phyloP scores from a whole-genome alignment of 2,888 invertebrate genomes.

The Brachycybe producta region DNA sequence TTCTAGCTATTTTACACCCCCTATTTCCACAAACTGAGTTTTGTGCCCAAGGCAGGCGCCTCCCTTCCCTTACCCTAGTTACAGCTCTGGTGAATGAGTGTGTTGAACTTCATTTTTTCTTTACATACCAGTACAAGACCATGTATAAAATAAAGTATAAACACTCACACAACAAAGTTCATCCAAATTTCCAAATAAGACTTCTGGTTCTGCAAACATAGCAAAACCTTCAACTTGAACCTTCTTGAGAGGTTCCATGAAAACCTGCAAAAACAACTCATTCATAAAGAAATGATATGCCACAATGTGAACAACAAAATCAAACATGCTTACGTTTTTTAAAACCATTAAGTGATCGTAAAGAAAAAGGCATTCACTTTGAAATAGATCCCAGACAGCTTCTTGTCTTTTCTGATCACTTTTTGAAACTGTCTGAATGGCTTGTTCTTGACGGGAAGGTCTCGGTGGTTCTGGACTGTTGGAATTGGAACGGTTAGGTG shows the following conservation, averaged over 20 bases:
- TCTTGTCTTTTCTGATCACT: conserved; percentile 37
- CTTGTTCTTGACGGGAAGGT: conserved; percentile 22
- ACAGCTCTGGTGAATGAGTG: too few species aligned
- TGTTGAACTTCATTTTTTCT: too few species aligned
- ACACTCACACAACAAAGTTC: conserved; percentile 45
- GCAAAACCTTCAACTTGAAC: conserved; percentile 49
- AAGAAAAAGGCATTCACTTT: conserved; percentile 46
- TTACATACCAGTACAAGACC: too few species aligned
- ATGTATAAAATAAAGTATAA: too few species aligned
- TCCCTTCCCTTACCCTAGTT: too few species aligned
- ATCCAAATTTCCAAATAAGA: conserved; percentile 48
- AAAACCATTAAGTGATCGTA: conserved; percentile 48
- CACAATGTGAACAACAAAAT: not conserved
- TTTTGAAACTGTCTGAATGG: conserved; percentile 21
- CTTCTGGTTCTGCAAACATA: conserved; percentile 48
- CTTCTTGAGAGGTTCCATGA: conserved; percentile 49
- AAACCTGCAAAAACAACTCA: conserved; percentile 39
- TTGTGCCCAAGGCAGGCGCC: too few species aligned
- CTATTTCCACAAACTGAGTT: too few species aligned
- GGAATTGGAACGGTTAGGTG: conserved; percentile 18
- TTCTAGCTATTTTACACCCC: too few species aligned
- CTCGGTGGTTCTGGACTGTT: conserved; percentile 24
- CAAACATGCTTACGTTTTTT: conserved; percentile 40
- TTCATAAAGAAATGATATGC: too few species aligned
- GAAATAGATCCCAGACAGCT: conserved; percentile 49